phyloP scores from a whole-genome alignment of 1,140 invertebrate genomes.

The Physella acuta region DNA sequence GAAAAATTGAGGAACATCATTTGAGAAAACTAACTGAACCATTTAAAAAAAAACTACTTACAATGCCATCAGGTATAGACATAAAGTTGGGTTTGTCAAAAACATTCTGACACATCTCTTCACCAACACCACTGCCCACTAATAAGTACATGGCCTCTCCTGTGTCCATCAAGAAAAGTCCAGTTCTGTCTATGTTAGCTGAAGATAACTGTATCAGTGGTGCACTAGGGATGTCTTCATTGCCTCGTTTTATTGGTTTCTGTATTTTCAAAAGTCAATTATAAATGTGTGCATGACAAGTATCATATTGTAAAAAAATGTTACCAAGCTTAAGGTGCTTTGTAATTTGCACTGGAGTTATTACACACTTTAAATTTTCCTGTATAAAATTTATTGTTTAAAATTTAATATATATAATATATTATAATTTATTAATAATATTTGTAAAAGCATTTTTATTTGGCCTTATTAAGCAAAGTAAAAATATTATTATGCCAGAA shows the following conservation, averaged over 20 bases:
- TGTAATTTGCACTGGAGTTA: too few species aligned
- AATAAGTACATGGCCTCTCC: constrained; percentile 84
- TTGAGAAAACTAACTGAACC: too few species aligned
- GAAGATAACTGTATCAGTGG: constrained; percentile 67
- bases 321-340: too few species aligned
- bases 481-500: not conserved
- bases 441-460: too few species aligned
- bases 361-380: too few species aligned
- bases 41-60: constrained; percentile 39
- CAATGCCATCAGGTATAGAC: constrained; percentile 68
- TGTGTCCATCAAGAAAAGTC: constrained; percentile 88
- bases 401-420: too few species aligned
- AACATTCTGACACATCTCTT: constrained; percentile 74
- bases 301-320: too few species aligned
- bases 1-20: too few species aligned
- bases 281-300: too few species aligned
- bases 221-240: constrained; percentile 58
- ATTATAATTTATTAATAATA: too few species aligned
- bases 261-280: too few species aligned
- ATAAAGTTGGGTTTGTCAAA: constrained; percentile 69
- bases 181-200: constrained; percentile 78
- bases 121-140: constrained; percentile 78
- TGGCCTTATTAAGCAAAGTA: not conserved
- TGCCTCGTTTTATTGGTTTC: constrained; percentile 22
- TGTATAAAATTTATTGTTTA: too few species aligned